These are phyloP conservation scores for Thelaira solivaga DNA, from an alignment of 2,888 invertebrate genomes.

Conservation along the genomic window DNA sequence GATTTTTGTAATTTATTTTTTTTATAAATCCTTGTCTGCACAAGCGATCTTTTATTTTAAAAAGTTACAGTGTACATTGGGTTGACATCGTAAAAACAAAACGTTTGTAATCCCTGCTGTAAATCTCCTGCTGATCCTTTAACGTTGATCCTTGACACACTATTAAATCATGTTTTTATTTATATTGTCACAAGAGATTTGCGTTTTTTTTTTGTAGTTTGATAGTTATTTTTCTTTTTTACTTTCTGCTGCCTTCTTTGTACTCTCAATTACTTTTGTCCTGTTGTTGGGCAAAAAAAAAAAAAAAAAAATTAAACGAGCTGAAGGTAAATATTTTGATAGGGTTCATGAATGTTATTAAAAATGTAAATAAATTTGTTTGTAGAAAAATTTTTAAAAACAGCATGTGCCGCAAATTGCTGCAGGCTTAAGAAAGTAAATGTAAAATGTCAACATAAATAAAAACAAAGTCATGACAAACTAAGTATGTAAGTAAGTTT, in stretches of 20 bases:
- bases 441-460: not conserved
- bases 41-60: slow-evolving; percentile 36
- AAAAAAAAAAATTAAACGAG: not conserved
- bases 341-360: slow-evolving; percentile 24
- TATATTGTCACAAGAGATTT: slow-evolving; percentile 75
- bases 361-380: slow-evolving; percentile 38
- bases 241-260: not conserved
- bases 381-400: slow-evolving; percentile 12
- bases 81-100: slow-evolving; percentile 1
- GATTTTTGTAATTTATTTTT: not conserved
- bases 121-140: slow-evolving; percentile 73
- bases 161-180: slow-evolving; percentile 75
- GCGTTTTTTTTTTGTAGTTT: slow-evolving; percentile 61
- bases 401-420: slow-evolving; percentile 41
- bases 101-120: slow-evolving; percentile 74
- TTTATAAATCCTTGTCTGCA: slow-evolving; percentile 16
- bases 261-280: not conserved
- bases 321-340: slow-evolving; percentile 50
- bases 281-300: not conserved
- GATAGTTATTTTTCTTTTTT: too few relatives aligned
- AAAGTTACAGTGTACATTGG: not conserved
- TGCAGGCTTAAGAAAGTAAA: not conserved
- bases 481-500: not conserved
- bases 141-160: slow-evolving; percentile 67
- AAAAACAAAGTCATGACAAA: not conserved